Conservation (phyloP, 1,140 invertebrate genomes). For the Carposina sasakii region DNA sequence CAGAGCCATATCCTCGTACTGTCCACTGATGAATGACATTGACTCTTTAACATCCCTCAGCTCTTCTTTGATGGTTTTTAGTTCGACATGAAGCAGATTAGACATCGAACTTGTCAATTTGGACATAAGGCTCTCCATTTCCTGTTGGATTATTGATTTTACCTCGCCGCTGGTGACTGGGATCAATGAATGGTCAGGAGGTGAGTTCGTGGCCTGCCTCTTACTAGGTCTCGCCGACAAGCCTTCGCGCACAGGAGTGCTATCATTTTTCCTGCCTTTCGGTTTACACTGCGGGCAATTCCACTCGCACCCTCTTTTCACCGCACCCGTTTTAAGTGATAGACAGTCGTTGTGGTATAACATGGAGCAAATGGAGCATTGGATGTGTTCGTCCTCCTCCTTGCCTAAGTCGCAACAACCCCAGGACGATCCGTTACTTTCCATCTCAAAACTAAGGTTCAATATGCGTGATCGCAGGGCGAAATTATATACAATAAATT, state of each 20-base stretch:
- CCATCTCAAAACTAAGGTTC: too few species aligned
- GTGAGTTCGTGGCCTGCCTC: not conserved
- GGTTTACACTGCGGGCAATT: not conserved
- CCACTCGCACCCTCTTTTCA: too few species aligned
- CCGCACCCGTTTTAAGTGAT: too few species aligned
- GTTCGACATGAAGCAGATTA: not conserved
- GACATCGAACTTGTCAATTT: not conserved
- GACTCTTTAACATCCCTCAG: not conserved
- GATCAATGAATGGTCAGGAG: too few species aligned
- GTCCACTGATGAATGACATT: not conserved
- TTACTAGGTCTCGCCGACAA: not conserved
- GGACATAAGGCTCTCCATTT: not conserved
- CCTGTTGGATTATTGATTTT: not conserved
- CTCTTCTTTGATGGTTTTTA: not conserved
- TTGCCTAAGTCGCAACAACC: too few species aligned
- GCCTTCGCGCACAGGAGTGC: not conserved
- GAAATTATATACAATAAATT: too few species aligned
- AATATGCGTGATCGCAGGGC: too few species aligned
- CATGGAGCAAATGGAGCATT: too few species aligned
- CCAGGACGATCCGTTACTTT: too few species aligned
- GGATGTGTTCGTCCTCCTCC: too few species aligned
- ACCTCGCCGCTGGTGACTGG: not conserved
- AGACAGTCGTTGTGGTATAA: too few species aligned
- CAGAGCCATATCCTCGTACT: not conserved
- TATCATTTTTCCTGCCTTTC: not conserved